A percentile compares a stretch with the other conserved stretches of the same genome.
Evolutionary conservation across 2,113 vertebrate genomes (phyloP).

Genomic region (Lophura nycthemera): DNA sequence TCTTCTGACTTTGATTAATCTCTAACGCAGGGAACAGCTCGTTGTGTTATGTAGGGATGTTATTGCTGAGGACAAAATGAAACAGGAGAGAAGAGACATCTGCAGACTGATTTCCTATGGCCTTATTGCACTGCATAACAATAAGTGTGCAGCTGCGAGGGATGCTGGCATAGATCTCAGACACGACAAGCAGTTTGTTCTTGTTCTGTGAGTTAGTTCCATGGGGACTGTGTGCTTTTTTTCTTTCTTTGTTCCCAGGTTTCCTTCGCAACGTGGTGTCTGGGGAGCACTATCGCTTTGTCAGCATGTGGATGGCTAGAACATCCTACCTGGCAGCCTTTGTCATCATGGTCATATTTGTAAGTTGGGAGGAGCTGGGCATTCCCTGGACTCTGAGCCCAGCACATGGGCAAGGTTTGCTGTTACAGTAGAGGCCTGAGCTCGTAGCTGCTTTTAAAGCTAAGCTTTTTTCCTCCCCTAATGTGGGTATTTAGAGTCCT

Average conservation of each 20-base stretch:
- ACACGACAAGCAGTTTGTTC: not conserved
- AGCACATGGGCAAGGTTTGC: accelerated
- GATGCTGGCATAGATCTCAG: not conserved
- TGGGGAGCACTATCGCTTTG: constrained; percentile 97
- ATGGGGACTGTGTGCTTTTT: not conserved
- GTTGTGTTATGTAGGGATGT: not conserved
- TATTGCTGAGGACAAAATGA: constrained; percentile 29
- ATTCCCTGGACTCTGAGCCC: not conserved
- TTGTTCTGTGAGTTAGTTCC: not conserved
- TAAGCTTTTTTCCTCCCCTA: not conserved
- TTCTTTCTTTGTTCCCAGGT: constrained; percentile 74
- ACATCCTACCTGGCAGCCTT: constrained; percentile 96
- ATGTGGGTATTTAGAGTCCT: not conserved
- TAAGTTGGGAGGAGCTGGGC: constrained; percentile 74
- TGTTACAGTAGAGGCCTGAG: not conserved
- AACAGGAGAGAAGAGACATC: not conserved
- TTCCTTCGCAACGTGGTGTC: constrained; percentile 97
- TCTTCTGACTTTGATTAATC: constrained; percentile 22
- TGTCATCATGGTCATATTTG: constrained; percentile 99
- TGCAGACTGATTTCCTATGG: not conserved
- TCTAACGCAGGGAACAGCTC: not conserved
- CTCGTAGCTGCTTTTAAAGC: not conserved
- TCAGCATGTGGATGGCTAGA: constrained; percentile 99
- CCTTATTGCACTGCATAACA: not conserved
- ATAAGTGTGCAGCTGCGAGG: not conserved